Evolutionary conservation across 30 jellyfish, hydroid and myxozoan species (phyloP), one percentile per base, ranked within the genome.

Genomic region (Catostylus mosaicus): DNA sequence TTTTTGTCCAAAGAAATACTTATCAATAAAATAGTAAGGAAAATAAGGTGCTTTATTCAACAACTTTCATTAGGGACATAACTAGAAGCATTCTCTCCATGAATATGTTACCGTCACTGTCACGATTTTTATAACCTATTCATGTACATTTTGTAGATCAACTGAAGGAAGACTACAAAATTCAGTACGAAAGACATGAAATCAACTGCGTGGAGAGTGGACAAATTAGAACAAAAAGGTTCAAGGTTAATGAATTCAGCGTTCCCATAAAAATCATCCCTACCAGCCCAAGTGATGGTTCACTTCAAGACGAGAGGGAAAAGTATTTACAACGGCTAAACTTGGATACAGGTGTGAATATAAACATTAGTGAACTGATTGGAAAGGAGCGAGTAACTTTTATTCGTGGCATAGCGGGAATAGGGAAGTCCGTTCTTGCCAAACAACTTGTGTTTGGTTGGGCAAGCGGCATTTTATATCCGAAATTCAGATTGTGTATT

Each of bases 381-480:
- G 1, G 43, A 7, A 35, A 61, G 3, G 47, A 61, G 0, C 12
- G 73, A 24, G 37, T 1, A 18, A 59, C 73, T 2, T 59, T 2
- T 59, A n/a, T 59, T 32, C 31, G 73, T 11, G 73, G 73, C 18
- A 20, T n/a, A 11, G 73, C 73, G 18, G 73, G 73, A 5, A 59
- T 5, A 1, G 73, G 73, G 35, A 59, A 59, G 36, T 22, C 73
- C 0, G 73, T 59, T 2, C 73, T 59, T 20, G 7, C 54, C 7
- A 40, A 40, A 14, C 54, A 40, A 14, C 14, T 40, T 7, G 54
- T 14, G 14, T 14, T 5, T 40, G 7, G 54, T 7, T 40, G 54
- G 54, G 54, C 7, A 40, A 7, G 7, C 14, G 54, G 54, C 54
- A 40, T 5, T 7, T 5, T 40, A 5, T 40, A 40, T 40, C 7